A percentile compares a stretch with the other conserved stretches of the same genome.
Evolutionary conservation across 2,113 vertebrate genomes (phyloP).

Genomic region (Nestor notabilis): DNA sequence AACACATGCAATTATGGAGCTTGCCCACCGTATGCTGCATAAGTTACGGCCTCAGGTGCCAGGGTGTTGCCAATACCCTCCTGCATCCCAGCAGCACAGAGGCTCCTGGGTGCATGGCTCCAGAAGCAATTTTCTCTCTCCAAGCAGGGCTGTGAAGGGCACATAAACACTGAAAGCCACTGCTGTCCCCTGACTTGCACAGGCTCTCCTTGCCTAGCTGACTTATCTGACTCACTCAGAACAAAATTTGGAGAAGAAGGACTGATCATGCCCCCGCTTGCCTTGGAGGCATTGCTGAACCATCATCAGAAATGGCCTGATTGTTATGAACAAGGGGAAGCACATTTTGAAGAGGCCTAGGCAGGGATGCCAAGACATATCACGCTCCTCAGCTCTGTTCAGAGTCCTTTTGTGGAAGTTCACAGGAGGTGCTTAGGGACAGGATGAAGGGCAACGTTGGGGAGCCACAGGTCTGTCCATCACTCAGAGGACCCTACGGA

Average conservation of each 20-base stretch:
- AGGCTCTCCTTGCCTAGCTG: slow-evolving; percentile 13
- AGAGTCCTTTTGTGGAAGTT: slow-evolving; percentile 30
- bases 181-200: background rate
- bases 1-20: fast-evolving
- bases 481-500: background rate
- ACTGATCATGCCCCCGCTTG: slow-evolving; percentile 42
- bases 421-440: slow-evolving; percentile 23
- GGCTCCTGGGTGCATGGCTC: fast-evolving
- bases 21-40: background rate
- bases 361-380: slow-evolving; percentile 56
- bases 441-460: background rate
- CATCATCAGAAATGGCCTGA: slow-evolving; percentile 54
- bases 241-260: slow-evolving; percentile 28
- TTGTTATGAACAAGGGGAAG: slow-evolving; percentile 60
- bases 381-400: background rate
- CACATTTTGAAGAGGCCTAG: slow-evolving; percentile 50
- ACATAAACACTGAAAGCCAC: background rate
- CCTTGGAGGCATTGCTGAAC: slow-evolving; percentile 59
- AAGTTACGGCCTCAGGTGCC: background rate
- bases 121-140: background rate
- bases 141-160: background rate
- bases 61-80: background rate
- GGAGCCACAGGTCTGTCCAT: slow-evolving; percentile 12
- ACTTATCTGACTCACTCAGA: slow-evolving; percentile 47
- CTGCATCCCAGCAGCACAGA: background rate